Evolutionary conservation across 2,888 invertebrate species (phyloP), one percentile per base, ranked within the genome.

Genomic region (Melanophora roralis): DNA sequence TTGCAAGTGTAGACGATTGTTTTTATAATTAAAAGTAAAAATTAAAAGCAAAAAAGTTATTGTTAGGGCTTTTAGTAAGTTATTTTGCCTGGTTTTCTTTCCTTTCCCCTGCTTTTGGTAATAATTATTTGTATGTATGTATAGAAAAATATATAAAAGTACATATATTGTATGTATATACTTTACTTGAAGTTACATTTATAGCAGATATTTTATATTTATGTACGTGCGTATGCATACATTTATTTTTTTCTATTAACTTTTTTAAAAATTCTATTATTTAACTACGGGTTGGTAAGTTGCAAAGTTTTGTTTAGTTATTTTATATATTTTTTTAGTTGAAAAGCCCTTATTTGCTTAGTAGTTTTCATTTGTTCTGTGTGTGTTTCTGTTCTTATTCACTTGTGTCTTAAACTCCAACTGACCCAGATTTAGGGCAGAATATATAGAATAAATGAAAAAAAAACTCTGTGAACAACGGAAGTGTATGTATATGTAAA

Each of bases 401-500:
- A 74, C 60, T 71, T 71, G 71, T 79, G 76, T 76, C 76, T 80
- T 76, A 77, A 80, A 80, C 80, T 80, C 80, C 80, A 80, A 80
- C 80, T 80, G 80, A 80, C 80, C 80, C 80, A 80, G 80, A 80
- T 80, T 80, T 57, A 38, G 76, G 72, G 76, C 72, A 62, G 72
- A 67, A 53, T 21, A 65, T n/a, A 38, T 27, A 27, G 27, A 27
- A 5, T 27, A 3, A 27, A 27, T 6, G 27, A 36, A 51, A 67
- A 45, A 55, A 67, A 45, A 23, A 47, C 59, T 51, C 57, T 80
- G 72, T 76, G 76, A 76, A 80, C 68, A 76, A 80, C 76, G 80
- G 80, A 80, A 80, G 76, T 80, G 80, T 80, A 80, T 80, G 80
- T 80, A 80, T 80, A 80, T 80, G 80, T 80, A 76, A 80, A 80